These are phyloP conservation scores for Parochlus steinenii DNA, from an alignment of 2,888 invertebrate genomes.

Conservation along the genomic window DNA sequence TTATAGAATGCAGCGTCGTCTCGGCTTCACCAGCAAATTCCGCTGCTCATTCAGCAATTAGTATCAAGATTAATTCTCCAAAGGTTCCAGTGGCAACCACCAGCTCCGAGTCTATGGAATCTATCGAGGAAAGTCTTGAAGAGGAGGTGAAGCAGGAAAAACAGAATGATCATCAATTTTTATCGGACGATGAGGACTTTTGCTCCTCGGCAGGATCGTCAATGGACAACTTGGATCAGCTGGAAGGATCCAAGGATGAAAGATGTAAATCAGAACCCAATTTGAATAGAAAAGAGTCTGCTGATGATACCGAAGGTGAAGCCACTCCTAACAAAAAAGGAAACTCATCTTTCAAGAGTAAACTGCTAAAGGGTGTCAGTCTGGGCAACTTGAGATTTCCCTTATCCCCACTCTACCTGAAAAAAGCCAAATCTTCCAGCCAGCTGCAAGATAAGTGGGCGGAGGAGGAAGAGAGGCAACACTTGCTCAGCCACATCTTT, in stretches of 20 bases:
- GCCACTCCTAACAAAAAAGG: slow-evolving; percentile 1
- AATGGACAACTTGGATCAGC: too few species aligned
- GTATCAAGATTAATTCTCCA: too few species aligned
- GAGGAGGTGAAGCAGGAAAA: slow-evolving; percentile 9
- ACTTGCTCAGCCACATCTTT: too few species aligned
- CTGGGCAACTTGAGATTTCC: slow-evolving; percentile 27
- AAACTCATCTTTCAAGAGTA: slow-evolving; percentile 12
- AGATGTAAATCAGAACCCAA: slow-evolving; percentile 29
- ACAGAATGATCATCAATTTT: too few species aligned
- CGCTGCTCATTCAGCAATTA: too few species aligned
- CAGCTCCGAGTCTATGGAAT: too few species aligned
- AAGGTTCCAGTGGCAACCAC: too few species aligned
- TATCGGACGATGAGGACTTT: slow-evolving; percentile 10
- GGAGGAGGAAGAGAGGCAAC: slow-evolving; percentile 8
- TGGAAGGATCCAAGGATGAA: neutral
- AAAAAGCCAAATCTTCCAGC: slow-evolving; percentile 12
- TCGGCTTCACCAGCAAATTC: too few species aligned
- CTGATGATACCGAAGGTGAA: slow-evolving; percentile 11
- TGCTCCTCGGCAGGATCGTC: slow-evolving; percentile 6
- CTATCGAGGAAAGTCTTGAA: slow-evolving; percentile 2
- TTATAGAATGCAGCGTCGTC: too few species aligned
- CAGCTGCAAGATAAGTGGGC: slow-evolving; percentile 9
- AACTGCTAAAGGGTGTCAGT: slow-evolving; percentile 28
- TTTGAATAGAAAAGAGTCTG: slow-evolving; percentile 17
- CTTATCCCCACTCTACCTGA: slow-evolving; percentile 19